phyloP scores from a whole-genome alignment of 92 coral and sea anemone genomes.

The Heliopora coerulea region DNA sequence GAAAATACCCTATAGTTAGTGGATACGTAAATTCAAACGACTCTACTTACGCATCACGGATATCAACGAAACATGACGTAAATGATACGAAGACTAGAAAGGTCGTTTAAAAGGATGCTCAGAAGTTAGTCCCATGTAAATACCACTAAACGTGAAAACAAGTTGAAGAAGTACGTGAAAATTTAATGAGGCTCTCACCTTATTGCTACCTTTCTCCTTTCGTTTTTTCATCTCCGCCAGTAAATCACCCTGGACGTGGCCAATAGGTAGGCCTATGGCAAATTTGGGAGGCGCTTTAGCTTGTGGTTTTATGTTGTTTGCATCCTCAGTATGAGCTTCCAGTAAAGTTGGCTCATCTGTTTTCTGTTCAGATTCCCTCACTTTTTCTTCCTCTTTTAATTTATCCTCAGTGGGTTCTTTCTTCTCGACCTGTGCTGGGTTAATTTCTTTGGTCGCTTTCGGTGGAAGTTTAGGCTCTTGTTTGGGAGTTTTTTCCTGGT shows the following conservation, averaged over 20 bases:
- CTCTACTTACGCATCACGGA: too few relatives aligned
- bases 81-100: too few relatives aligned
- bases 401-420: constrained; percentile 7
- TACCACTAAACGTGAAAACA: too few relatives aligned
- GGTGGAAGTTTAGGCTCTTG: constrained; percentile 42
- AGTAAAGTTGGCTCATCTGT: background rate
- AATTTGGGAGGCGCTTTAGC: constrained; percentile 89
- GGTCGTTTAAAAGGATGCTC: too few relatives aligned
- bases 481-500: constrained; percentile 21
- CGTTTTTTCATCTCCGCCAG: constrained; percentile 96
- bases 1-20: too few relatives aligned
- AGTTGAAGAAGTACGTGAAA: too few relatives aligned
- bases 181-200: too few relatives aligned
- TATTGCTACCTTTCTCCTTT: constrained; percentile 70
- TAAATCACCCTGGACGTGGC: constrained; percentile 82
- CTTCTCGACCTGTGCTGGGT: constrained; percentile 42
- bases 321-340: constrained; percentile 33
- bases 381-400: constrained; percentile 36
- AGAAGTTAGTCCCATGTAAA: too few relatives aligned
- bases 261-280: constrained; percentile 87
- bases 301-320: constrained; percentile 38
- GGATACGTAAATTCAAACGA: too few relatives aligned
- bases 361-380: constrained; percentile 9
- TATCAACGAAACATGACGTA: too few relatives aligned
- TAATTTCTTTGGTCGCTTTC: constrained; percentile 29